Base-by-base conservation (phyloP, 2,888 invertebrate genomes). In the Parnassius apollo region DNA sequence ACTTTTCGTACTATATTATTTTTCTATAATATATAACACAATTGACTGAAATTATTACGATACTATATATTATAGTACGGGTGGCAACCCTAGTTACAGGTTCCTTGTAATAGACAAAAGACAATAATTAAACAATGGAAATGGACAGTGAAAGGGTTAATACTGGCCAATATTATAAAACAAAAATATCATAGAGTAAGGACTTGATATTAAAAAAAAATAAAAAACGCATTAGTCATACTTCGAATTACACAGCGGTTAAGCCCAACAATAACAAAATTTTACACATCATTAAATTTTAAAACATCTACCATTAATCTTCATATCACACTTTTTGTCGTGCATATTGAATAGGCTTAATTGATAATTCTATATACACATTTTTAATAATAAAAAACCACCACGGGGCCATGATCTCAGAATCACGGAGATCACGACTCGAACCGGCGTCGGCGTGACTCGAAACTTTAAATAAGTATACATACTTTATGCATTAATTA, bases 331-430 rank as follows among this genome's bases (percentile, higher is more conserved):
- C 59, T 61, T 61, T 66, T 69, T 69, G 65, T 49, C 51, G 18
- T 53, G 56, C 48, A 59, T 66, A 70, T 60, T 74, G 67, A 75
- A 75, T 75, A 73, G 69, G 57, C 56, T 60, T 75, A 74, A 80
- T 80, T 78, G 73, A 75, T 69, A 69, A 61, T 62, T 57, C 54
- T 54, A 49, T 61, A 67, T 65, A 62, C 59, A 61, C 68, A 66
- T 69, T 67, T 71, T 75, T 72, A 75, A 73, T 74, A 74, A 70
- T 70, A 74, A 73, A 73, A 65, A 66, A 62, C 61, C 59, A 70
- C 74, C 70, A 71, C 68, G 69, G 68, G 69, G 72, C 76, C 86
- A 86, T 83, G 89, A 89, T 73, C 76, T 70, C 88, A 89, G 88
- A 88, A 85, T 63, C 59, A 63, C 63, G 55, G 50, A 59, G 55